These are phyloP conservation scores for Rhadina sibilatrix DNA, from an alignment of 2,113 vertebrate genomes.

Conservation along the genomic window DNA sequence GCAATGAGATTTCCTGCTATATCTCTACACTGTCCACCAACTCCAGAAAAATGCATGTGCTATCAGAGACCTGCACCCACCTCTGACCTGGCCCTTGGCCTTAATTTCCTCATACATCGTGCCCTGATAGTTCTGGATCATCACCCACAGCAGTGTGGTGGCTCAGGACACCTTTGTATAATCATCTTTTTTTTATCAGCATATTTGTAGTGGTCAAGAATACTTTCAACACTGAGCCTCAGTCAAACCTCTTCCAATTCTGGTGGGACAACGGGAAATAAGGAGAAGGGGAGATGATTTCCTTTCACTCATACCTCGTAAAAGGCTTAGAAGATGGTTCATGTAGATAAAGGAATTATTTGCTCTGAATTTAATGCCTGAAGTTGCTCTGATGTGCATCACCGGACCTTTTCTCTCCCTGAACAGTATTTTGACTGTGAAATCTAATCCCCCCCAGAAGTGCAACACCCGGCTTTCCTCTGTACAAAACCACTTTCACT, in stretches of 20 bases:
- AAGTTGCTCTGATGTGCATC: not conserved
- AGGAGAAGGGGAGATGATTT: not conserved
- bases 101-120: not conserved
- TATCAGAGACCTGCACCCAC: not conserved
- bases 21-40: not conserved
- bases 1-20: not conserved
- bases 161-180: not conserved
- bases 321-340: not conserved
- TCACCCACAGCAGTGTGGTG: not conserved
- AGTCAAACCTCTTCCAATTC: not conserved
- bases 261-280: not conserved
- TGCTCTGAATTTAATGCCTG: not conserved
- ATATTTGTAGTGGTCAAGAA: not conserved
- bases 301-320: not conserved
- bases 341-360: not conserved
- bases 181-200: not conserved
- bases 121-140: not conserved
- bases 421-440: not conserved
- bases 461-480: rapidly evolving
- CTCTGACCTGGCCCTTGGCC: not conserved
- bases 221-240: not conserved
- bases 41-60: not conserved
- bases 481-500: not conserved
- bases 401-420: not conserved
- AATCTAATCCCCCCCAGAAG: not conserved